phyloP scores from a whole-genome alignment of 2,888 invertebrate species.

The Nipponacmea schrenckii region DNA sequence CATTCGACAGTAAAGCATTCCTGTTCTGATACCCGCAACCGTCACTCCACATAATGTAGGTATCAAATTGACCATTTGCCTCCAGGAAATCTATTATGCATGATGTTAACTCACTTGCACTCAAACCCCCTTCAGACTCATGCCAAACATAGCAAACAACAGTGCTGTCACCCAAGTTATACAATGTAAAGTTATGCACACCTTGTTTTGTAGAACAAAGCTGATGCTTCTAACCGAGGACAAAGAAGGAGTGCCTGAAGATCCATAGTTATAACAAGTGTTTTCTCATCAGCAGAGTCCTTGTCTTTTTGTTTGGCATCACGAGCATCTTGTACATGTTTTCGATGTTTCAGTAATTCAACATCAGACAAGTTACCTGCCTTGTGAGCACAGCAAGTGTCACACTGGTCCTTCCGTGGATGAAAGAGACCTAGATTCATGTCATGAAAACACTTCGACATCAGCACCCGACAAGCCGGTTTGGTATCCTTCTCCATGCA shows the following conservation, averaged over 20 bases:
- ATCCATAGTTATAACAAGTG: conserved; percentile 13
- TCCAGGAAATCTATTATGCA: conserved; percentile 3
- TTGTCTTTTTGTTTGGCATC: conserved; percentile 13
- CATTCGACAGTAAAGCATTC: conserved; percentile 25
- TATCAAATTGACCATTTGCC: not conserved
- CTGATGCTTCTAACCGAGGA: conserved; percentile 15
- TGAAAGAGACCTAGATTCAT: conserved; percentile 9
- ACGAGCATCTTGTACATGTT: not conserved
- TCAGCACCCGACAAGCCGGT: not conserved
- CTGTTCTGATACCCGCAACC: conserved; percentile 28
- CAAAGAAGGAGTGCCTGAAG: conserved; percentile 13
- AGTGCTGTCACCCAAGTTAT: not conserved
- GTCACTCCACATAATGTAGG: conserved; percentile 27
- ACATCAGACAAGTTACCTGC: not conserved
- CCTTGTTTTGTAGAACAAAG: conserved; percentile 13
- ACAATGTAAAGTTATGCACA: conserved; percentile 20
- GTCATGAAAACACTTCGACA: not conserved
- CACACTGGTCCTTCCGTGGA: conserved; percentile 21
- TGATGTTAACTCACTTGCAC: conserved; percentile 15
- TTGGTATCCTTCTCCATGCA: not conserved
- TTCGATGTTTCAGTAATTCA: not conserved
- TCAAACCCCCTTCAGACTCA: conserved; percentile 12
- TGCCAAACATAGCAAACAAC: conserved; percentile 22
- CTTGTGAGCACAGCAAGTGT: no score
- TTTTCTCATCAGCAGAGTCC: not conserved